These are phyloP conservation scores for Climacteris rufus DNA, from an alignment of 2,113 vertebrate species.

Conservation along the genomic window DNA sequence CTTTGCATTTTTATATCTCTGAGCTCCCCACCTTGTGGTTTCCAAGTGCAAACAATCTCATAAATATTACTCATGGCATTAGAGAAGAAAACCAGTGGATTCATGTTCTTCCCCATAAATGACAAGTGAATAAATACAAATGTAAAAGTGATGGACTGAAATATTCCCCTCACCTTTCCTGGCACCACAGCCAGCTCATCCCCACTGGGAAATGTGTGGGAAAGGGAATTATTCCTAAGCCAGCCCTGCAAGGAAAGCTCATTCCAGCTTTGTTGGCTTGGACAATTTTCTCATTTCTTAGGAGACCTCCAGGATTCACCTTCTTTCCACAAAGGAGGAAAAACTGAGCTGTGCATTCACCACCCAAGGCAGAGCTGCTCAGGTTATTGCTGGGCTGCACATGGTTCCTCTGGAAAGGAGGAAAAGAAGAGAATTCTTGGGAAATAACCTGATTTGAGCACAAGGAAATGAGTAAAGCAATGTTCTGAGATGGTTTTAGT, in stretches of 20 bases:
- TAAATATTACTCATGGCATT: constrained; percentile 10
- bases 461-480: background rate
- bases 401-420: background rate
- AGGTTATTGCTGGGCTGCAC: too few relatives aligned
- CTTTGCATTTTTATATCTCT: constrained; percentile 1
- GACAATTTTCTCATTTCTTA: background rate
- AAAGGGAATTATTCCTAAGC: background rate
- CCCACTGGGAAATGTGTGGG: background rate
- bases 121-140: background rate
- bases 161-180: background rate
- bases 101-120: background rate
- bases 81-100: background rate
- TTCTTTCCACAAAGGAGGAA: background rate
- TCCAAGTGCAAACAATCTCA: constrained; percentile 19
- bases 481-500: background rate
- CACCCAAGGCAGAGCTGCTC: background rate
- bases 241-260: background rate
- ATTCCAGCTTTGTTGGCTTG: background rate
- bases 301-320: background rate
- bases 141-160: background rate
- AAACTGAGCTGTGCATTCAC: fast-evolving
- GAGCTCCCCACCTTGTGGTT: constrained; percentile 6
- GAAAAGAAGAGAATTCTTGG: background rate
- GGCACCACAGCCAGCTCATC: background rate
- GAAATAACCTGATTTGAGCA: background rate